Percentiles rank a stretch among this genome's conserved stretches.
Evolutionary conservation across 2,113 vertebrate species (phyloP).

Genomic region (Ciconia stormi): DNA sequence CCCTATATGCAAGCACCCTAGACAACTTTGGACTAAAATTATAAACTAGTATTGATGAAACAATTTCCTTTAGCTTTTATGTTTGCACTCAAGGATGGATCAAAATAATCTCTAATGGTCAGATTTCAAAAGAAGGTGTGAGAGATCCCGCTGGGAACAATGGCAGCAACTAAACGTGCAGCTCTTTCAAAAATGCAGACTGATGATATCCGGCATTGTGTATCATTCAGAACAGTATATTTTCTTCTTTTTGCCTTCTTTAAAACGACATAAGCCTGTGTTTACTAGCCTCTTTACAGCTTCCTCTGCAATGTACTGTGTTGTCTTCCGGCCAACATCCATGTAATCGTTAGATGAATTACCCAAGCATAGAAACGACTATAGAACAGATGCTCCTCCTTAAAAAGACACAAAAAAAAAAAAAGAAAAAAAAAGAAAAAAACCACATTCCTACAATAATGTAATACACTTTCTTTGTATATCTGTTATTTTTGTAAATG

Average conservation of each 20-base stretch:
- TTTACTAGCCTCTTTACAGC: constrained; percentile 43
- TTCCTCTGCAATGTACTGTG: not conserved
- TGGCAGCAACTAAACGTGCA: not conserved
- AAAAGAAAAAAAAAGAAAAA: not conserved
- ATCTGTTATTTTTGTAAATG: not conserved
- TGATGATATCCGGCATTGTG: not conserved
- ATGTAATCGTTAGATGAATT: constrained; percentile 61
- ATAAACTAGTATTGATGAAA: constrained; percentile 50
- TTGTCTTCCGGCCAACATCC: constrained; percentile 20
- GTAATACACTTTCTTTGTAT: not conserved
- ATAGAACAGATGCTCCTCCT: constrained; percentile 54
- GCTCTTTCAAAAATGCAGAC: not conserved
- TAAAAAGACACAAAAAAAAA: not conserved
- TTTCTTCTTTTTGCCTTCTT: constrained; percentile 28
- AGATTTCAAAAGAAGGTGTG: constrained; percentile 29
- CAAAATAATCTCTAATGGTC: constrained; percentile 41
- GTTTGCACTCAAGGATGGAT: not conserved
- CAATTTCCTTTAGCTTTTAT: constrained; percentile 31
- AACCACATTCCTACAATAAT: not conserved
- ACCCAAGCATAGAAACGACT: constrained; percentile 26
- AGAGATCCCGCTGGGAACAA: constrained; percentile 11
- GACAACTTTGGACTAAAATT: constrained; percentile 22
- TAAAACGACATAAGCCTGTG: not conserved
- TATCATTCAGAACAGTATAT: not conserved
- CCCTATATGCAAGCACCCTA: not conserved